Percentiles rank a stretch among this genome's conserved stretches.
Conservation (phyloP, 30 jellyfish, hydroid and myxozoan genomes). For the Aurelia aurita region DNA sequence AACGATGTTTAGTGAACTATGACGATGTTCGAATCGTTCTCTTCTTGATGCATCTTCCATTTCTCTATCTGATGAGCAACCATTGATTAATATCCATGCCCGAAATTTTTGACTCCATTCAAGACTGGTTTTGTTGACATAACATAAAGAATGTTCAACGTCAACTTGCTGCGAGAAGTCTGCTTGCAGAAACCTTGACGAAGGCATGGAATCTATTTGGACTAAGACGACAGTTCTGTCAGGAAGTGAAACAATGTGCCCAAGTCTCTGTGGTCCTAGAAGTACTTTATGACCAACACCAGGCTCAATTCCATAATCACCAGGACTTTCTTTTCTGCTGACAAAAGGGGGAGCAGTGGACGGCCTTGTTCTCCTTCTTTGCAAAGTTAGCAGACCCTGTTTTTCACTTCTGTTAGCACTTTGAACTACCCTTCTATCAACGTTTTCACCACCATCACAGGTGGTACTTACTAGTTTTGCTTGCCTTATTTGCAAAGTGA, state of each 20-base stretch:
- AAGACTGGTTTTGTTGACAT: constrained; percentile 37
- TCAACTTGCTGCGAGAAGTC: not conserved
- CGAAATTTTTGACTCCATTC: constrained; percentile 38
- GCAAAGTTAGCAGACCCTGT: no score
- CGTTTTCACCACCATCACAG: no score
- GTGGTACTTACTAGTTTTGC: not conserved
- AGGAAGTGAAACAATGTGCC: constrained; percentile 59
- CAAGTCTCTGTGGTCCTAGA: constrained; percentile 56
- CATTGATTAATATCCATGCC: constrained; percentile 15
- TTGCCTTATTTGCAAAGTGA: constrained; percentile 21
- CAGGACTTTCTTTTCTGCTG: not conserved
- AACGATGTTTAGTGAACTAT: not conserved
- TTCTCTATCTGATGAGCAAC: not conserved
- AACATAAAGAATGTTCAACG: constrained; percentile 17
- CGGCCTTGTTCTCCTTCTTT: constrained; percentile 25
- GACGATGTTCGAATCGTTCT: not conserved
- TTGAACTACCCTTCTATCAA: no score
- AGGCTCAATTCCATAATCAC: not conserved
- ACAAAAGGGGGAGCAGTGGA: constrained; percentile 45
- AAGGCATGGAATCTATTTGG: constrained; percentile 38
- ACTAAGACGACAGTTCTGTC: constrained; percentile 43
- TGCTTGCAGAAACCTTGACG: constrained; percentile 36
- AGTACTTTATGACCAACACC: constrained; percentile 52
- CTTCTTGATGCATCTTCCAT: not conserved
- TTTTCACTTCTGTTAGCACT: no score